Percentiles rank a stretch among this genome's conserved stretches.
phyloP scores from a whole-genome alignment of 2,797 vertebrate species.

The Argyrosomus regius region DNA sequence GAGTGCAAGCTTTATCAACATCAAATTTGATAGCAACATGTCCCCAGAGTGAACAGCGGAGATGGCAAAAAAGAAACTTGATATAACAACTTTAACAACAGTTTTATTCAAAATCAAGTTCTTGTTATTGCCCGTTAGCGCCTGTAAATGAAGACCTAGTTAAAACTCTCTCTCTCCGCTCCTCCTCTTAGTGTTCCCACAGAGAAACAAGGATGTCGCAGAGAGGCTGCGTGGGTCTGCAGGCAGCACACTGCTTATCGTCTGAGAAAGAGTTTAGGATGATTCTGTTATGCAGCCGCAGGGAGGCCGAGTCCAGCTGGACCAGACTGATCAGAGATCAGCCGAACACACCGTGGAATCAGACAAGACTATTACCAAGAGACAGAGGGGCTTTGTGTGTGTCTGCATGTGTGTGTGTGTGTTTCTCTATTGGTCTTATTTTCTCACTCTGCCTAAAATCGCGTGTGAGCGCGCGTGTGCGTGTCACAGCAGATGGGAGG shows the following conservation, averaged over 20 bases:
- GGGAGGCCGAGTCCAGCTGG: constrained; percentile 70
- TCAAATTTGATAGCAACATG: neutral
- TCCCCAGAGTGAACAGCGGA: neutral
- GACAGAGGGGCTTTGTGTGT: constrained; percentile 44
- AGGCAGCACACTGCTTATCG: constrained; percentile 68
- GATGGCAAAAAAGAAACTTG: neutral
- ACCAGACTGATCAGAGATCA: constrained; percentile 70
- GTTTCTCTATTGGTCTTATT: constrained; percentile 23
- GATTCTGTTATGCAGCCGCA: constrained; percentile 61
- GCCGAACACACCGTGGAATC: constrained; percentile 70
- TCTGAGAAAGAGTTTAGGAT: constrained; percentile 54
- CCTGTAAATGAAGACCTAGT: constrained; percentile 1
- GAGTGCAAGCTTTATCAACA: neutral
- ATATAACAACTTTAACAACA: neutral
- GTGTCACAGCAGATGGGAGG: constrained; percentile 74
- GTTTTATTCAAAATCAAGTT: neutral
- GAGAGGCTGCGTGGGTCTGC: constrained; percentile 61
- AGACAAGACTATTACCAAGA: constrained; percentile 72
- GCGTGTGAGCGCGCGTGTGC: constrained; percentile 14
- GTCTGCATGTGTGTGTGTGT: constrained; percentile 17
- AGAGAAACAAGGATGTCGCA: constrained; percentile 50
- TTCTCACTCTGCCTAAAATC: constrained; percentile 30
- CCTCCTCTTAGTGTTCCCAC: constrained; percentile 29
- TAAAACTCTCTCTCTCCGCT: constrained; percentile 29
- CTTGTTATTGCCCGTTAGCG: neutral